Conservation (phyloP, 2,888 invertebrate genomes). For the Lottia gigantea region DNA sequence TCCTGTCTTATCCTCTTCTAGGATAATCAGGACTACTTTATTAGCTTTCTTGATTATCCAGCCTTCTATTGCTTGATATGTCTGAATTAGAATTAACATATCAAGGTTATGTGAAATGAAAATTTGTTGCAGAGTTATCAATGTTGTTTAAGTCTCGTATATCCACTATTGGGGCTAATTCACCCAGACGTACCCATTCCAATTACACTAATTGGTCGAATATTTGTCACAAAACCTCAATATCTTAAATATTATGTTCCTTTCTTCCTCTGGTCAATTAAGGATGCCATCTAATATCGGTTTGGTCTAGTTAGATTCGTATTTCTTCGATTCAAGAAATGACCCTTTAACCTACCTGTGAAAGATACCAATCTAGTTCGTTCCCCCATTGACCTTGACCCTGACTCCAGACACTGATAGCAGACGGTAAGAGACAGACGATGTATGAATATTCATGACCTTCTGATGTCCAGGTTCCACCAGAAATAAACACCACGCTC, state of each 20-base stretch:
- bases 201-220: no score
- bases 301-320: no score
- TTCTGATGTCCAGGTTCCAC: slow-evolving; percentile 16
- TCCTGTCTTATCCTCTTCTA: slow-evolving; percentile 1
- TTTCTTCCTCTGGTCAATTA: no score
- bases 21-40: neutral
- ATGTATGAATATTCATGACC: slow-evolving; percentile 21
- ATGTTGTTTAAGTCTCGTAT: no score
- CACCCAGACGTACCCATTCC: no score
- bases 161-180: no score
- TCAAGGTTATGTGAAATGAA: no score
- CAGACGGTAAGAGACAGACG: slow-evolving; percentile 27
- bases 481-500: slow-evolving; percentile 23
- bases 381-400: slow-evolving; percentile 27
- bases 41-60: neutral
- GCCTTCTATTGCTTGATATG: neutral
- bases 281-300: no score
- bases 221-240: no score
- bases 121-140: no score
- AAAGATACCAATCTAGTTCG: slow-evolving; percentile 36
- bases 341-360: slow-evolving; percentile 21
- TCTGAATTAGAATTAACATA: neutral
- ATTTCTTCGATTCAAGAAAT: no score
- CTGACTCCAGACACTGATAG: slow-evolving; percentile 31
- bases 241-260: no score